These are phyloP conservation scores for Theristicus caerulescens DNA, from an alignment of 2,113 vertebrate species.

Conservation along the genomic window DNA sequence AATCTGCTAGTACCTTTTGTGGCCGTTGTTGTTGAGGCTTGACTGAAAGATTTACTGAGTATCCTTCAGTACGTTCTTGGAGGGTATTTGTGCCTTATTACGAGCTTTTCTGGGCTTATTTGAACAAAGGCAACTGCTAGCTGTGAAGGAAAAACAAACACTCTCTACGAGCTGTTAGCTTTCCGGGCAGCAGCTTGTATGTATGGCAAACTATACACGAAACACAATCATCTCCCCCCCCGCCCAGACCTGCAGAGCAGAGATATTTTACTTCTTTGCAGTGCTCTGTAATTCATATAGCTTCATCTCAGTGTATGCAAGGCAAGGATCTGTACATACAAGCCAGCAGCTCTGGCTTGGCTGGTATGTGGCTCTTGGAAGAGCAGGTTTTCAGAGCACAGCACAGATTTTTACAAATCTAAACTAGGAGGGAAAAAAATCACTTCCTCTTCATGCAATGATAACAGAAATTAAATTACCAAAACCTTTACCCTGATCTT, in stretches of 20 bases:
- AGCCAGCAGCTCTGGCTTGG: not conserved
- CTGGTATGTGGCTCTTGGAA: not conserved
- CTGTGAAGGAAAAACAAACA: not conserved
- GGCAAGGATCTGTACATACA: not conserved
- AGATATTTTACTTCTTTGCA: not conserved
- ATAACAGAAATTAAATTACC: not conserved
- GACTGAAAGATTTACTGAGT: not conserved
- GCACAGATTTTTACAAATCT: not conserved
- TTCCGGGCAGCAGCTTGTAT: not conserved
- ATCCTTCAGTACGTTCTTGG: not conserved
- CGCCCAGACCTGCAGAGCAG: not conserved
- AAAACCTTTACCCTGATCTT: not conserved
- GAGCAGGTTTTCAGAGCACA: not conserved
- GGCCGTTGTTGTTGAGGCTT: not conserved
- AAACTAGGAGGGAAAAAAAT: not conserved
- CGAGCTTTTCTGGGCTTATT: not conserved
- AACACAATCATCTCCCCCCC: not conserved
- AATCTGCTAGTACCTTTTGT: not conserved
- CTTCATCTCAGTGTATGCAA: not conserved
- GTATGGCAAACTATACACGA: not conserved
- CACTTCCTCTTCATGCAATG: not conserved
- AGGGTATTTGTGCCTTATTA: constrained; percentile 10
- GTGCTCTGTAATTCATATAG: not conserved
- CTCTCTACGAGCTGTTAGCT: not conserved
- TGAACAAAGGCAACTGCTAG: not conserved